Conservation (phyloP, 1,140 invertebrate genomes). For the Bombus superbus region DNA sequence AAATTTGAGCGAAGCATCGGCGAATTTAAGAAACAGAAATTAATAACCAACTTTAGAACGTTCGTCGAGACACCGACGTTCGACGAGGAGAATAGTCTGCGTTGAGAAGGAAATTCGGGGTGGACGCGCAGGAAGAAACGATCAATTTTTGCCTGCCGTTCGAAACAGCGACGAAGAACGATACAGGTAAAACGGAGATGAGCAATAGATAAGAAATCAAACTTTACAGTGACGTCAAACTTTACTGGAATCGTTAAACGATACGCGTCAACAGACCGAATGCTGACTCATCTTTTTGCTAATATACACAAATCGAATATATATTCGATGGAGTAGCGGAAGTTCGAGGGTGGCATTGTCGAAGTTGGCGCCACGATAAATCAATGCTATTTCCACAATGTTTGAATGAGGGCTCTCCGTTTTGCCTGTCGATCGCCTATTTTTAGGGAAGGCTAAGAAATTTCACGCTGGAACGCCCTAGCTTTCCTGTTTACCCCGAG, state of each 20-base stretch:
- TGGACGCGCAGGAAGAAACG: neutral
- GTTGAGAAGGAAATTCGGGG: too few species aligned
- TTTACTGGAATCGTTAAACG: neutral
- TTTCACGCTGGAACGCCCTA: slow-evolving; percentile 18
- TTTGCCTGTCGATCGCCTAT: slow-evolving; percentile 26
- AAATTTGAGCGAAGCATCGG: too few species aligned
- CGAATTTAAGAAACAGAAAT: neutral
- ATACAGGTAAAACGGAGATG: neutral
- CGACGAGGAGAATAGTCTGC: too few species aligned
- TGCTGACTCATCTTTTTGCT: neutral
- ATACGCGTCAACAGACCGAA: neutral
- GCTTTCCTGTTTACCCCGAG: neutral
- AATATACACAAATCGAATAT: neutral
- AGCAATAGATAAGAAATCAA: neutral
- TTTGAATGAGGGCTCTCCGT: slow-evolving; percentile 47
- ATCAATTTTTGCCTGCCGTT: neutral
- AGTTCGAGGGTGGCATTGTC: slow-evolving; percentile 25
- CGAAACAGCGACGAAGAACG: neutral
- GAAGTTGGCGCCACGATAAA: slow-evolving; percentile 41
- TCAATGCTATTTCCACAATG: slow-evolving; percentile 39
- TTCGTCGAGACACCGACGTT: neutral
- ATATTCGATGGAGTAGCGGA: slow-evolving; percentile 15
- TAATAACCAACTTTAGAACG: neutral
- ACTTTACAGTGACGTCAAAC: too few species aligned
- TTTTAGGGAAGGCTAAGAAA: slow-evolving; percentile 14